Evolutionary conservation across 2,888 invertebrate species (phyloP).

Genomic region (Drosophila fulvimacula): DNA sequence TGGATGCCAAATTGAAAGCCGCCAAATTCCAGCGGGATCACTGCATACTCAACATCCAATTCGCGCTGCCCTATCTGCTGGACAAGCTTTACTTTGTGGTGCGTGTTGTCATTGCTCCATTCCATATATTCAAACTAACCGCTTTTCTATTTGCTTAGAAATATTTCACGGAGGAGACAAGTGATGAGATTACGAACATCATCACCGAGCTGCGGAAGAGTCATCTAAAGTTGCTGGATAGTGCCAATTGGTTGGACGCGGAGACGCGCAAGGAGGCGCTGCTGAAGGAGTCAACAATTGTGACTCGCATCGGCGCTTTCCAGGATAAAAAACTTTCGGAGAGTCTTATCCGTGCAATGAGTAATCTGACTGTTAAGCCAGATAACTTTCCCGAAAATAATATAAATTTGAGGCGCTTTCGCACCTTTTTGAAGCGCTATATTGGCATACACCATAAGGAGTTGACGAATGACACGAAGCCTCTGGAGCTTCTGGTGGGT

Average conservation of each 20-base stretch:
- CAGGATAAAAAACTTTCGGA: slow-evolving; percentile 58
- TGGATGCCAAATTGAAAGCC: slow-evolving; percentile 74
- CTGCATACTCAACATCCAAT: slow-evolving; percentile 59
- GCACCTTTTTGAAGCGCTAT: slow-evolving; percentile 63
- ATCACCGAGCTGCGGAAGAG: slow-evolving; percentile 75
- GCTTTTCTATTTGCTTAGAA: slow-evolving; percentile 43
- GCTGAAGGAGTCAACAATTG: slow-evolving; percentile 71
- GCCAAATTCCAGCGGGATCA: slow-evolving; percentile 69
- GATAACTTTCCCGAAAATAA: slow-evolving; percentile 66
- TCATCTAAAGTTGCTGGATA: slow-evolving; percentile 57
- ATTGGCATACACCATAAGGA: slow-evolving; percentile 58
- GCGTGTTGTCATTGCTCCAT: slow-evolving; percentile 13
- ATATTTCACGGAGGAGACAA: slow-evolving; percentile 66
- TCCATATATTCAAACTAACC: background rate
- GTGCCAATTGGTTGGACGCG: slow-evolving; percentile 80
- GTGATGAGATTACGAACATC: slow-evolving; percentile 63
- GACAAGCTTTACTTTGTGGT: slow-evolving; percentile 76
- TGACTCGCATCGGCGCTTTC: slow-evolving; percentile 65
- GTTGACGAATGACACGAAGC: slow-evolving; percentile 60
- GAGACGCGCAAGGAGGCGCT: slow-evolving; percentile 76
- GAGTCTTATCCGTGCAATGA: slow-evolving; percentile 64
- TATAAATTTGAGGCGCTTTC: slow-evolving; percentile 68
- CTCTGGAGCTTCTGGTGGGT: slow-evolving; percentile 69
- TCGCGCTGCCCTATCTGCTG: slow-evolving; percentile 56
- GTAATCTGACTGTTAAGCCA: slow-evolving; percentile 59